phyloP scores from a whole-genome alignment of 2,888 invertebrate genomes.

The Sclerodermus sp. region DNA sequence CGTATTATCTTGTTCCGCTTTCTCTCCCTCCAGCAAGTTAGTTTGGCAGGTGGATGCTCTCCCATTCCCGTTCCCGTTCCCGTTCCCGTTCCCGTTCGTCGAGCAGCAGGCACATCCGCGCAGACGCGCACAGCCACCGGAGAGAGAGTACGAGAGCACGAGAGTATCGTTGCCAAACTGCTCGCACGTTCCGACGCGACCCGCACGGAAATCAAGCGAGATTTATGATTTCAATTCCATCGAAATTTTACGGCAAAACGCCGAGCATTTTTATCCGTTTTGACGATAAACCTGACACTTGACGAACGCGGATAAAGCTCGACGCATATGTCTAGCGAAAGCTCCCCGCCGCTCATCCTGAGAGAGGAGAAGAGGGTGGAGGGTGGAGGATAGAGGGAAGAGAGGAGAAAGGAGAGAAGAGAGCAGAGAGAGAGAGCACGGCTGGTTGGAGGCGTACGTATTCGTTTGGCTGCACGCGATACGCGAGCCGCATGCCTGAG shows the following conservation, averaged over 20 bases:
- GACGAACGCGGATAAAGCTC: background rate
- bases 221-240: constrained; percentile 8
- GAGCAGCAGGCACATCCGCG: too few relatives aligned
- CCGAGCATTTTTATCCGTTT: constrained; percentile 3
- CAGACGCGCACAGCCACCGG: too few relatives aligned
- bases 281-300: constrained; percentile 3
- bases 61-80: too few relatives aligned
- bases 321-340: background rate
- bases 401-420: background rate
- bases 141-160: too few relatives aligned
- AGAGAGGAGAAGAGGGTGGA: background rate
- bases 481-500: constrained; percentile 7
- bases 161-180: background rate
- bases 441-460: too few relatives aligned
- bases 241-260: background rate
- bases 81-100: too few relatives aligned
- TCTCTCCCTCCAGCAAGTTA: too few relatives aligned
- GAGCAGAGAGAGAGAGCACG: too few relatives aligned
- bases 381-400: background rate
- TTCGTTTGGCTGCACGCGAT: constrained; percentile 9
- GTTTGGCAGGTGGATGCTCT: too few relatives aligned
- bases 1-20: too few relatives aligned
- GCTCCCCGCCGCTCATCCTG: too few relatives aligned
- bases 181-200: background rate
- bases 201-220: constrained; percentile 6